Evolutionary conservation across 2,113 vertebrate species (phyloP).

Genomic region (Centropus bengalensis): DNA sequence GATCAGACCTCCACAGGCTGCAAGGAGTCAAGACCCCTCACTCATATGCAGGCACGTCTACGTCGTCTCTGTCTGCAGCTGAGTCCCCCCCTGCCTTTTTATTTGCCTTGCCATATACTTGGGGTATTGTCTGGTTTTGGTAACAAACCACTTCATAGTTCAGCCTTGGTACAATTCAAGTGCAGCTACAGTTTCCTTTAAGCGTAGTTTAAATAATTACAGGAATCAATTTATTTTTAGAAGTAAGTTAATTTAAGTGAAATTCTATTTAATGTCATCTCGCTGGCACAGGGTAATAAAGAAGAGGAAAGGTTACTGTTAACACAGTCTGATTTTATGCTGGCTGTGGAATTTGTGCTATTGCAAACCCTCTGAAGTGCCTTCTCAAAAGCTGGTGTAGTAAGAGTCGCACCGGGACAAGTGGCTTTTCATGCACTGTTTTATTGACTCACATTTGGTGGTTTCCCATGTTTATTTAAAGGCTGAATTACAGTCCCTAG

Average conservation of each 20-base stretch:
- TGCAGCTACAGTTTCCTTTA: neutral
- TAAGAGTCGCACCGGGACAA: constrained; percentile 54
- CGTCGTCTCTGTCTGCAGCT: neutral
- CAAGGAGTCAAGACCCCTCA: neutral
- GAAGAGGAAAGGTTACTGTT: neutral
- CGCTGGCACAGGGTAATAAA: constrained; percentile 10
- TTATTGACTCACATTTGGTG: constrained; percentile 63
- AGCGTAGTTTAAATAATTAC: neutral
- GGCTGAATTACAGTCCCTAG: constrained; percentile 68
- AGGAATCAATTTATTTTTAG: neutral
- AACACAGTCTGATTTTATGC: neutral
- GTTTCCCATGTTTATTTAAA: constrained; percentile 70
- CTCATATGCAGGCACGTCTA: fast-evolving
- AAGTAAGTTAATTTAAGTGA: neutral
- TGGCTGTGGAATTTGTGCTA: constrained; percentile 46
- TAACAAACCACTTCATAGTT: neutral
- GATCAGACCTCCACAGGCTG: fast-evolving
- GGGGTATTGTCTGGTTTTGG: neutral
- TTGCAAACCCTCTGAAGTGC: constrained; percentile 54
- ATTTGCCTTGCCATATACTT: neutral
- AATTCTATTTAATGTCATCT: neutral
- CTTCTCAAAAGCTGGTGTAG: constrained; percentile 50
- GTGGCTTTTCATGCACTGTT: constrained; percentile 66
- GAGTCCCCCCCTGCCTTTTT: neutral
- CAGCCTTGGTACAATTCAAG: neutral